Evolutionary conservation across 2,888 invertebrate species (phyloP), one percentile per base, ranked within the genome.

Genomic region (Falcaria lacertinaria): DNA sequence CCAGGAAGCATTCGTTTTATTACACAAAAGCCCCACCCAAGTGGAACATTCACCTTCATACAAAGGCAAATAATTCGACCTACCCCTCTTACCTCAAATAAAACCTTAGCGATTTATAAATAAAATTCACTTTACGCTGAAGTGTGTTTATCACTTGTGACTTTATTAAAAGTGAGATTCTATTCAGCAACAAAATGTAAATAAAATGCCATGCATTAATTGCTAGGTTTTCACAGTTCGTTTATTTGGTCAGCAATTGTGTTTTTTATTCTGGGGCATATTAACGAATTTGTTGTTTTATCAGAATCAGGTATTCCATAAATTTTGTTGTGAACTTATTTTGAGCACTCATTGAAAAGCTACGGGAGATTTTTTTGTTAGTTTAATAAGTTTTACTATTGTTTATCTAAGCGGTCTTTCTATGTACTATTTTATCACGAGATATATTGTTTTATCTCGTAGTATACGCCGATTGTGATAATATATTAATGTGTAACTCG

Each of bases 181-280:
- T 53, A 49, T 64, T 65, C 60, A 62, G 62, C 47, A 70, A 67
- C 69, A 65, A 77, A 76, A 80, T 81, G 79, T 74, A 69, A 79
- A 80, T 80, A 74, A 72, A 75, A 73, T 68, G 70, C 71, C 64
- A 69, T 77, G 74, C 74, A 77, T 78, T 84, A 82, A 81, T 81
- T 78, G 75, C 69, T 79, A 64, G 74, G 75, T 79, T 80, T 82
- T 80, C 68, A 76, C 74, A 73, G 80, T 75, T 72, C 73, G 71
- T 80, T 81, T 74, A 73, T 65, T n/a, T 56, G 64, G 64, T 32
- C 54, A 47, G 46, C 39, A 51, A 45, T 61, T 63, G 54, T 47
- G 60, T 61, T 58, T 54, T 69, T 64, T 66, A 50, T 59, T 53
- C 48, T 48, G 43, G 16, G 4, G 11, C 17, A 57, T 61, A 42